A percentile compares a stretch with the other conserved stretches of the same genome.
phyloP scores from a whole-genome alignment of 2,113 vertebrate genomes.

The Ictidomys tridecemlineatus region DNA sequence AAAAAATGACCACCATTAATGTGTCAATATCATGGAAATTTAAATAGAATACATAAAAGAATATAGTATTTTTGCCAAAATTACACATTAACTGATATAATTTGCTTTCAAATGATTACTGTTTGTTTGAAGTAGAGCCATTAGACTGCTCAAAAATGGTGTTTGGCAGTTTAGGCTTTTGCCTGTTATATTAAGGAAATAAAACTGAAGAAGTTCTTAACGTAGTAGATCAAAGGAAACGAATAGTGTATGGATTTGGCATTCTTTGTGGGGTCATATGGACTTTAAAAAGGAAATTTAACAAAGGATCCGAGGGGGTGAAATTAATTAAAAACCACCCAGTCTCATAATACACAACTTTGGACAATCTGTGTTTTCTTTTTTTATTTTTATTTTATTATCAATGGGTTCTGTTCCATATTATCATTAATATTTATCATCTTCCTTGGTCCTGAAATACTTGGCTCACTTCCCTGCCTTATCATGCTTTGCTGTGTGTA shows the following conservation, averaged over 20 bases:
- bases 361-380: neutral
- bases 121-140: neutral
- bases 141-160: neutral
- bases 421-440: neutral
- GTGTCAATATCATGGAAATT: constrained; percentile 4
- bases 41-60: constrained; percentile 49
- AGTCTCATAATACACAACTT: neutral
- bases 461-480: neutral
- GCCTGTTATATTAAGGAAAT: neutral
- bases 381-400: neutral
- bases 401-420: neutral
- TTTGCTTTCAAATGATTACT: constrained; percentile 18
- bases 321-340: neutral
- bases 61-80: neutral
- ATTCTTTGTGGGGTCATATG: neutral
- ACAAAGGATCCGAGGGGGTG: neutral
- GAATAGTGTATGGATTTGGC: neutral
- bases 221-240: neutral
- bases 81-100: neutral
- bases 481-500: neutral
- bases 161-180: neutral
- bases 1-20: neutral
- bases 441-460: neutral
- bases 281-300: constrained; percentile 24
- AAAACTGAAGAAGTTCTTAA: neutral